Evolutionary conservation across 1,140 invertebrate genomes (phyloP).

Genomic region (Phortica variegata): DNA sequence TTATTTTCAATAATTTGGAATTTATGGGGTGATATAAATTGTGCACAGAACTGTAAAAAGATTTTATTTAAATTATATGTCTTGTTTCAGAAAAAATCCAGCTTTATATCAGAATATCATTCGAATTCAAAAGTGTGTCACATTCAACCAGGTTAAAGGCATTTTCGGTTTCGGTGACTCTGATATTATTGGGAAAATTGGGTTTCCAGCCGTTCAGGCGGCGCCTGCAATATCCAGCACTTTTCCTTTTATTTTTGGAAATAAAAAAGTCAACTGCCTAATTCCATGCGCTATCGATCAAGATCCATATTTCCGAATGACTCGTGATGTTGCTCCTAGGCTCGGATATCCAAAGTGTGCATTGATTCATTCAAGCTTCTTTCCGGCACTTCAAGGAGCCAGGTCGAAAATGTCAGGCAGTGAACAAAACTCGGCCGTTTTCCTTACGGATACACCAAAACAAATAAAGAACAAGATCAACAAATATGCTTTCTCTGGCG

Average conservation of each 20-base stretch:
- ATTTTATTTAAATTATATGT: neutral
- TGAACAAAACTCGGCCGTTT: constrained; percentile 92
- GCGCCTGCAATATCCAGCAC: constrained; percentile 90
- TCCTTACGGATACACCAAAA: constrained; percentile 91
- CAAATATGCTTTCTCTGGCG: constrained; percentile 98
- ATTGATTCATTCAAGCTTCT: constrained; percentile 90
- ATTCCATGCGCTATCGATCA: constrained; percentile 99
- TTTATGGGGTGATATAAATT: constrained; percentile 81
- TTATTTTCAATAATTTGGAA: constrained; percentile 94
- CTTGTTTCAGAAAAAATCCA: constrained; percentile 68
- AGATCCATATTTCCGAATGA: constrained; percentile 99
- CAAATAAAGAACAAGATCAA: constrained; percentile 99
- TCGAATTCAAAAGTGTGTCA: constrained; percentile 88
- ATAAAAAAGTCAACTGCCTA: constrained; percentile 81
- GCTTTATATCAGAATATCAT: constrained; percentile 93
- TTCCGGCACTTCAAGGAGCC: constrained; percentile 94
- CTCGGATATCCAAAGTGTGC: constrained; percentile 91
- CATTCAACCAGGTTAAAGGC: constrained; percentile 92
- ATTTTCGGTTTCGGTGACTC: constrained; percentile 98
- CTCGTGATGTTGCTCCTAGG: constrained; percentile 90
- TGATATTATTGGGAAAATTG: constrained; percentile 94
- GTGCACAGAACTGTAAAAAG: neutral
- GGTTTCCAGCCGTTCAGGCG: constrained; percentile 95
- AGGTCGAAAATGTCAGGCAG: constrained; percentile 98
- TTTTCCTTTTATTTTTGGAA: constrained; percentile 94